phyloP scores from a whole-genome alignment of 1,140 invertebrate genomes.

The Aphaenogaster rudis region DNA sequence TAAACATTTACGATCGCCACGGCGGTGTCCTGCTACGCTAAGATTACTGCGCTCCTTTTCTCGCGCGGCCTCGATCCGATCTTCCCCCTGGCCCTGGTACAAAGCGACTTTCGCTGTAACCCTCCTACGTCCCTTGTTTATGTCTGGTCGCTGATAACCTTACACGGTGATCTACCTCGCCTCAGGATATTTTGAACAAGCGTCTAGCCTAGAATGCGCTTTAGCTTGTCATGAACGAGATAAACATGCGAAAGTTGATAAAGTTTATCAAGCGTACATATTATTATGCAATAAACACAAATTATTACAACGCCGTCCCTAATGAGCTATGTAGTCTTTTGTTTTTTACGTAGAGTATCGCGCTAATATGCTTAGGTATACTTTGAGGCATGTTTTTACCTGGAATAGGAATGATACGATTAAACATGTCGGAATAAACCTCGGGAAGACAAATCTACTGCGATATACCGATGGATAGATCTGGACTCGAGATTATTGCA shows the following conservation, averaged over 20 bases:
- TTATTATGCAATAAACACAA: not conserved
- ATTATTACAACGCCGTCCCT: not conserved
- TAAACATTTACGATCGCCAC: conserved; percentile 87
- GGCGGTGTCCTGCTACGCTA: conserved; percentile 72
- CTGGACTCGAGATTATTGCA: conserved; percentile 60
- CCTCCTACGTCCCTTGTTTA: conserved; percentile 67
- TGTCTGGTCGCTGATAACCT: conserved; percentile 74
- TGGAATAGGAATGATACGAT: not conserved
- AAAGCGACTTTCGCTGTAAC: conserved; percentile 61
- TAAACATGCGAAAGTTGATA: conserved; percentile 11
- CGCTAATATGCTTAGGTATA: not conserved
- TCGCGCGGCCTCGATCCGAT: conserved; percentile 77
- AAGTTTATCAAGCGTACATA: conserved; percentile 9
- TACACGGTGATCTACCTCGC: conserved; percentile 59
- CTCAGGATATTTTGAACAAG: conserved; percentile 21
- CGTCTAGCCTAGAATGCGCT: conserved; percentile 11
- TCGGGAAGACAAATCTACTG: conserved; percentile 28
- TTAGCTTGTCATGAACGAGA: conserved; percentile 27
- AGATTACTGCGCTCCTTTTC: conserved; percentile 58
- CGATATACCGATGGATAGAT: conserved; percentile 50
- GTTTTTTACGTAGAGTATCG: not conserved
- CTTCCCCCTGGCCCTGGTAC: conserved; percentile 70
- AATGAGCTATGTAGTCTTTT: not conserved
- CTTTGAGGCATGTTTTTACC: not conserved
- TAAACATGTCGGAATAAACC: conserved; percentile 16